phyloP scores from a whole-genome alignment of 1,140 invertebrate genomes.

The Whitmania pigra region DNA sequence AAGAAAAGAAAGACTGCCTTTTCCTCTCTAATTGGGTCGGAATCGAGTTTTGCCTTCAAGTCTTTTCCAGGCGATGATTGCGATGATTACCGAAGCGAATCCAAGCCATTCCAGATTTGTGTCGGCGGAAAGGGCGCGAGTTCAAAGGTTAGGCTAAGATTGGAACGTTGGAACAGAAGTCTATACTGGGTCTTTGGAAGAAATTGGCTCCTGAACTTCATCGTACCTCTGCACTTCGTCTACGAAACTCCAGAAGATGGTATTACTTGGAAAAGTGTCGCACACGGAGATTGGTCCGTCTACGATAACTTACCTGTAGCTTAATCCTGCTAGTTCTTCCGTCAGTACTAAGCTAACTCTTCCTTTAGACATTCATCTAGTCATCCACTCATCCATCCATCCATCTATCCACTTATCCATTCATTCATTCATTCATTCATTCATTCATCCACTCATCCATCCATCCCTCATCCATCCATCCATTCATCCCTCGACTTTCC shows the following conservation, averaged over 20 bases:
- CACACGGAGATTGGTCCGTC: neutral
- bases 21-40: neutral
- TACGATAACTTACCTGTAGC: neutral
- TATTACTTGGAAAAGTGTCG: conserved; percentile 18
- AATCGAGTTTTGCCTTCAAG: neutral
- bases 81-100: no score
- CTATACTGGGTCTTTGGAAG: conserved; percentile 21
- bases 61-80: no score
- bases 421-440: neutral
- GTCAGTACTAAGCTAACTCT: neutral
- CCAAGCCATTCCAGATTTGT: no score
- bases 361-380: neutral
- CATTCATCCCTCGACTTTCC: neutral
- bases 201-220: conserved; percentile 22
- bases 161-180: conserved; percentile 1
- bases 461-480: neutral
- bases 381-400: no score
- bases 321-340: neutral
- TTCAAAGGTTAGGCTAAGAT: no score
- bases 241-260: conserved; percentile 21
- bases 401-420: no score
- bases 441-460: neutral
- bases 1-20: neutral
- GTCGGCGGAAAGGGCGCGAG: no score
- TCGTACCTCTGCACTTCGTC: conserved; percentile 18